phyloP scores from a whole-genome alignment of 64 coral and sea anemone genomes.

The Pocillopora verrucosa region DNA sequence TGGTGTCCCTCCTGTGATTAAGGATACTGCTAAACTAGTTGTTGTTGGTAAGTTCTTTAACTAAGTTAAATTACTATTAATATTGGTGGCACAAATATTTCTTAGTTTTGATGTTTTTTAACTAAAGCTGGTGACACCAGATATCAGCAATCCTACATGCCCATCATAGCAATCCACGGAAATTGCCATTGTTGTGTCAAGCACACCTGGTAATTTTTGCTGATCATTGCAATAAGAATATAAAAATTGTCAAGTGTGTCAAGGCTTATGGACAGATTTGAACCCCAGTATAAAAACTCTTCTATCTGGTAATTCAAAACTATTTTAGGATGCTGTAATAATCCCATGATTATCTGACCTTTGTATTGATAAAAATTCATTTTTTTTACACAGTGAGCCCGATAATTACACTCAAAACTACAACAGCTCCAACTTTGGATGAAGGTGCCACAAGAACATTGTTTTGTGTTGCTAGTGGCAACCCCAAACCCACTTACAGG shows the following conservation, averaged over 20 bases:
- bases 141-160: too few species aligned
- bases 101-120: too few species aligned
- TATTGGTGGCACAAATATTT: neutral
- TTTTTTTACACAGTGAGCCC: constrained; percentile 30
- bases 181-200: neutral
- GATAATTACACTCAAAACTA: neutral
- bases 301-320: too few species aligned
- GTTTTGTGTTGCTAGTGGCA: constrained; percentile 45
- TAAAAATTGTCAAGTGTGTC: too few species aligned
- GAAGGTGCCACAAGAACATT: constrained; percentile 16
- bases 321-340: too few species aligned
- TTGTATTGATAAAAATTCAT: too few species aligned
- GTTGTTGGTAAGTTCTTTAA: constrained; percentile 42
- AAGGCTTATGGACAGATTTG: too few species aligned
- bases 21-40: neutral
- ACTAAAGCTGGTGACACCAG: too few species aligned
- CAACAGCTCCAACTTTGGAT: neutral
- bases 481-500: constrained; percentile 26
- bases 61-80: neutral
- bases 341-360: neutral
- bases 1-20: neutral
- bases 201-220: too few species aligned
- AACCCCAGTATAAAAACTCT: too few species aligned
- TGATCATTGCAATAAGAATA: too few species aligned
- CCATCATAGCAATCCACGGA: too few species aligned